phyloP scores from a whole-genome alignment of 2,797 vertebrate species.

The Chiroxiphia lanceolata region DNA sequence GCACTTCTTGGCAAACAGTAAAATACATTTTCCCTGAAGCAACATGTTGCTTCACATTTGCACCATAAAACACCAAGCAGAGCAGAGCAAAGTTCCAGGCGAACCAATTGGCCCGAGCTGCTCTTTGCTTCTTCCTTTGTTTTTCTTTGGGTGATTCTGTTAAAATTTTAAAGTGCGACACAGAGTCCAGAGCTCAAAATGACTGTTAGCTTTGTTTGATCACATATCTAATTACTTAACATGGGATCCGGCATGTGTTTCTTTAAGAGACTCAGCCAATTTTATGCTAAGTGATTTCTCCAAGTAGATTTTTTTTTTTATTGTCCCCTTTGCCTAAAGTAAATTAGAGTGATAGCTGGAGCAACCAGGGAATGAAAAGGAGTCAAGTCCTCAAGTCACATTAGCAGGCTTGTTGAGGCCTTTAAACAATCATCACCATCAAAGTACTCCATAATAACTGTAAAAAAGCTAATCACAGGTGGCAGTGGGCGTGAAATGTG shows the following conservation, averaged over 20 bases:
- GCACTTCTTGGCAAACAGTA: not conserved
- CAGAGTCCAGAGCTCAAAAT: not conserved
- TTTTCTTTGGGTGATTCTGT: not conserved
- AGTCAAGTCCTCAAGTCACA: conserved; percentile 76
- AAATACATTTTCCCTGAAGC: conserved; percentile 13
- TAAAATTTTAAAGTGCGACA: not conserved
- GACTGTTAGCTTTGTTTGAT: conserved; percentile 13
- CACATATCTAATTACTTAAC: conserved; percentile 58
- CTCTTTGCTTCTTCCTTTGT: not conserved
- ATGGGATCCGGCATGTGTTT: not conserved
- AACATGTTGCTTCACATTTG: not conserved
- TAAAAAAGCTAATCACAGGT: conserved; percentile 85
- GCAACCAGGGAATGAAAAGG: conserved; percentile 62
- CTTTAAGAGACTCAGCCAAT: conserved; percentile 50
- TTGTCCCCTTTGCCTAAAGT: conserved; percentile 63
- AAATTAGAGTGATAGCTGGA: conserved; percentile 75
- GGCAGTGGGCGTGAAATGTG: conserved; percentile 81
- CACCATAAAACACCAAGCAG: not conserved
- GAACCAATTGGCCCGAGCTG: not conserved
- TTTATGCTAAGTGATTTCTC: conserved; percentile 62
- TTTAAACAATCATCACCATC: conserved; percentile 79
- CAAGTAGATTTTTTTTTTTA: conserved; percentile 32
- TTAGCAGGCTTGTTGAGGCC: conserved; percentile 74
- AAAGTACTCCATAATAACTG: conserved; percentile 77
- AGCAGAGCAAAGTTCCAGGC: not conserved